Conservation (phyloP, 2,113 vertebrate species). For the Myotis lucifugus region DNA sequence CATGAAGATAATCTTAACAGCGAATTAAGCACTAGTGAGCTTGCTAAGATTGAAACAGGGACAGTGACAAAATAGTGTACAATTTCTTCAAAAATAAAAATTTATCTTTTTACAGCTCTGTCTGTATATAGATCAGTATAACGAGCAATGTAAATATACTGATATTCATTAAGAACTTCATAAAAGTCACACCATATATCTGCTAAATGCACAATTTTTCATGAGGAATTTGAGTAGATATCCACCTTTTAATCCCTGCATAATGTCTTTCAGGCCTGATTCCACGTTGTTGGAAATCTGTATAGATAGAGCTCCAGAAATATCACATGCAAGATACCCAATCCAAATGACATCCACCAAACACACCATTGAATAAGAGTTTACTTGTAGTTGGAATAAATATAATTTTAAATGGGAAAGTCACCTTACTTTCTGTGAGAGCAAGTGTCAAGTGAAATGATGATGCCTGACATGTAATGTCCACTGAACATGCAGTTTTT, state of each 20-base stretch:
- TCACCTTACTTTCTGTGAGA: background rate
- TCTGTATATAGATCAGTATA: background rate
- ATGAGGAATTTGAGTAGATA: too few relatives aligned
- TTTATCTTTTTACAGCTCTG: background rate
- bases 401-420: background rate
- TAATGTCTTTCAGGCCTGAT: background rate
- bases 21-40: background rate
- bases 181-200: background rate
- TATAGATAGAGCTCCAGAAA: background rate
- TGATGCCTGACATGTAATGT: background rate
- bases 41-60: background rate
- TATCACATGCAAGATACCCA: background rate
- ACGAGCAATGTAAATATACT: background rate
- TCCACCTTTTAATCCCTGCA: background rate
- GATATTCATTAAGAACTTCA: background rate
- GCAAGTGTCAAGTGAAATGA: background rate
- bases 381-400: background rate
- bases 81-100: background rate
- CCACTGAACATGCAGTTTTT: background rate
- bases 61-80: background rate
- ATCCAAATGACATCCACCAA: background rate
- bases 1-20: background rate
- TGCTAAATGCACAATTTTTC: background rate
- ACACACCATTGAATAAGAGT: background rate
- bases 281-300: background rate